Evolutionary conservation across 2,113 vertebrate genomes (phyloP), one percentile per base, ranked within the genome.

Genomic region (Megalops atlanticus): DNA sequence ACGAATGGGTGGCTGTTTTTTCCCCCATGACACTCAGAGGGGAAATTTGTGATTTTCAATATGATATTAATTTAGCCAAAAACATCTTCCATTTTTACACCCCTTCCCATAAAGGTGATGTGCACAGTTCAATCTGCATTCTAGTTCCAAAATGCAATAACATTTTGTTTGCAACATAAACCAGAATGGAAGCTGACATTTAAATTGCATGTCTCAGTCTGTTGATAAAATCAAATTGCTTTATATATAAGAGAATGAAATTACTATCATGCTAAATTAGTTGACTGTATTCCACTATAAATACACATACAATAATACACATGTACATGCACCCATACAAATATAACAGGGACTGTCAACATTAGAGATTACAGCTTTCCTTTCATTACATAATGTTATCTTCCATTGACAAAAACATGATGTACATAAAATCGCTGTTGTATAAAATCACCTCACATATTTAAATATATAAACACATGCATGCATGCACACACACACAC

Each of bases 91-190:
- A 87, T 89, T 87, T 90, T 89, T 89, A 86, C 88, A 84, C 85
- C 78, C 78, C 74, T 79, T 80, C 49, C 82, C 54, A 85, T 91
- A 89, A 85, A 91, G 89, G 89, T 87, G 87, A 82, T 74, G 87
- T 82, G 89, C 88, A 88, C 87, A 87, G 86, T 89, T 85, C 89
- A 79, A 89, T 90, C 84, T 90, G 85, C 82, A 86, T 85, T 85
- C 84, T 82, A 33, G 24, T 82, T 82, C 52, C 76, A 81, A 85
- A n/a, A 76, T 38, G 35, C 77, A 85, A 64, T 64, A 64, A 64
- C n/a, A 86, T 86, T 90, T 85, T 84, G 88, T 86, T 86, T 31
- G 36, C 84, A 81, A 80, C 79, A 75, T 80, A 86, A 74, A 45
- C 84, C 79, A 83, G 81, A 77, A 85, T 83, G 83, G 87, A 85